phyloP scores from a whole-genome alignment of 2,113 vertebrate species.

The Stigmatopora nigra region DNA sequence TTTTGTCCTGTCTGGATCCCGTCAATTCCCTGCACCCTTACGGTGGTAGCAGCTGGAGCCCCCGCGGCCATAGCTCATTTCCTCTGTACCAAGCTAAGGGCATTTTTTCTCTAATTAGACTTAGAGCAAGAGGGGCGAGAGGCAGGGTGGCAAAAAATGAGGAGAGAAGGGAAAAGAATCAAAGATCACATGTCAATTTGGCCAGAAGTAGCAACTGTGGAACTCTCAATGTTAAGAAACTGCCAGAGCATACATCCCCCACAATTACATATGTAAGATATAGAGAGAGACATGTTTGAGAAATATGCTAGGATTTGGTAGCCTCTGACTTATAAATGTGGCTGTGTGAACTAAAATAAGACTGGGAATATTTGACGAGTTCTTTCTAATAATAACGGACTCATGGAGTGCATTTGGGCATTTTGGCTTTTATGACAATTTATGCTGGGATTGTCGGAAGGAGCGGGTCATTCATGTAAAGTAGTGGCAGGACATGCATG shows the following conservation, averaged over 20 bases:
- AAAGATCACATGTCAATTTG: slow-evolving; percentile 34
- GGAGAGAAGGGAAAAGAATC: slow-evolving; percentile 20
- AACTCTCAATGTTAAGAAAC: slow-evolving; percentile 6
- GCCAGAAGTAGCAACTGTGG: not conserved
- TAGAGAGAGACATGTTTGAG: not conserved
- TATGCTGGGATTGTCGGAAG: too few relatives aligned
- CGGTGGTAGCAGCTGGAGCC: slow-evolving; percentile 53
- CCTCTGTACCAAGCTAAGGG: slow-evolving; percentile 34
- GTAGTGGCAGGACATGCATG: too few relatives aligned
- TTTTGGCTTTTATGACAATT: too few relatives aligned
- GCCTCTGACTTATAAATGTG: too few relatives aligned
- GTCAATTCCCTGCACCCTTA: slow-evolving; percentile 36
- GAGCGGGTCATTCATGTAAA: too few relatives aligned
- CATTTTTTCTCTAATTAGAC: slow-evolving; percentile 19
- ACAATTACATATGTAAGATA: not conserved
- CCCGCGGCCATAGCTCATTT: slow-evolving; percentile 43
- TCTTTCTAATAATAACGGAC: too few relatives aligned
- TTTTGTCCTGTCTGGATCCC: slow-evolving; percentile 38
- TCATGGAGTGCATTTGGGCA: too few relatives aligned
- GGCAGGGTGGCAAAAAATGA: slow-evolving; percentile 1
- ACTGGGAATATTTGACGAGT: too few relatives aligned
- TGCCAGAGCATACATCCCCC: not conserved
- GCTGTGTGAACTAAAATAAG: too few relatives aligned
- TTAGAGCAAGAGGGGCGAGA: slow-evolving; percentile 1
- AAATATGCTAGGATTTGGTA: not conserved